Evolutionary conservation across 1,140 invertebrate species (phyloP), one percentile per base, ranked within the genome.

Genomic region (Zaprionus lachaisei): DNA sequence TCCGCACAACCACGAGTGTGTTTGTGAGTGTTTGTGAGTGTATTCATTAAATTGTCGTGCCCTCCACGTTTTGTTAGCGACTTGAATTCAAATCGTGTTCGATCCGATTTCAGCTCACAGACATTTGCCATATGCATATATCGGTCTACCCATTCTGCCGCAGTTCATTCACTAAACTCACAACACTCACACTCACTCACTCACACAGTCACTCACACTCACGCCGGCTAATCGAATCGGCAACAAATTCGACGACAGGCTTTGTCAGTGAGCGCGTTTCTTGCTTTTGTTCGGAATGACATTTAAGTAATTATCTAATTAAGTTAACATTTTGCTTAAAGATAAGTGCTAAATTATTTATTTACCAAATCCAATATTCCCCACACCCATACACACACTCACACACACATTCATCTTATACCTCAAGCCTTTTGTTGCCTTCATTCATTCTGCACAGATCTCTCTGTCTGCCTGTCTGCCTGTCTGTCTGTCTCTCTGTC

Each of bases 231-330:
- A 24, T 65, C 67, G 54, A 5, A n/a, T 56, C 51, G 66, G 51
- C 61, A 77, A 72, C 78, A 76, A 71, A 83, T 74, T 71, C 70
- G 81, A 65, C 67, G 81, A 84, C 81, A 84, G 82, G n/a, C 56
- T 72, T 77, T 77, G 69, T 72, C 49, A 61, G 34, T 65, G 74
- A 49, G 12, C 60, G 80, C 70, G 83, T 87, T 87, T 87, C 78
- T 87, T 77, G 69, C 77, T 86, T 47, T 89, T 89, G 85, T 81
- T 91, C 81, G 80, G 82, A 91, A 80, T 76, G 82, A 91, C 82
- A 80, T 91, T 90, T 86, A 91, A 90, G 85, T 90, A 91, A 91
- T 90, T 90, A 90, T 91, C 85, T 90, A 90, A 90, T 90, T 91
- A 90, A 90, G 86, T 90, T 91, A 90, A 90, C 85, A 90, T 90